Conservation (phyloP, 2,888 invertebrate species). For the Drepana falcataria region DNA sequence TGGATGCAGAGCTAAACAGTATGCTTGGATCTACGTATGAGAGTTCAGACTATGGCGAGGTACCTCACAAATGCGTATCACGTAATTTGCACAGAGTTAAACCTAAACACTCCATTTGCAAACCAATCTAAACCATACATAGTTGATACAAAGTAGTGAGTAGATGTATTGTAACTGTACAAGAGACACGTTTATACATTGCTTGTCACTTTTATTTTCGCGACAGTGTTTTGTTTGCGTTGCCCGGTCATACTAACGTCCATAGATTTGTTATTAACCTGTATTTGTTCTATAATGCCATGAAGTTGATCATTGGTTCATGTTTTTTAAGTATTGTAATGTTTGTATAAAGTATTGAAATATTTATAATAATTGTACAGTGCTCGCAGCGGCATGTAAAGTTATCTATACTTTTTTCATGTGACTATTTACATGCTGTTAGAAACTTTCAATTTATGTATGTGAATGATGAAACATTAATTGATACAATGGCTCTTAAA, state of each 20-base stretch:
- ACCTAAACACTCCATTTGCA: constrained; percentile 19
- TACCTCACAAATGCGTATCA: constrained; percentile 33
- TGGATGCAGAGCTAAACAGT: constrained; percentile 89
- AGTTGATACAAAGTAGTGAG: constrained; percentile 14
- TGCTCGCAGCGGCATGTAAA: no score
- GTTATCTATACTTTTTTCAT: no score
- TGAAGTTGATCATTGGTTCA: no score
- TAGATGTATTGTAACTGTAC: neutral
- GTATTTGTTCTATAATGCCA: no score
- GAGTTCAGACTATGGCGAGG: constrained; percentile 73
- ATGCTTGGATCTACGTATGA: constrained; percentile 83
- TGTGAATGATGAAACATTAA: no score
- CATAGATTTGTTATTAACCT: no score
- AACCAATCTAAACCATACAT: constrained; percentile 14
- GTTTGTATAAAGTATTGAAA: no score
- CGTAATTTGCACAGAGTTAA: constrained; percentile 11
- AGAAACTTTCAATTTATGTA: no score
- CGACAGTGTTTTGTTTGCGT: neutral
- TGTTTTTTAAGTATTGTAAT: no score
- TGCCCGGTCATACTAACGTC: neutral
- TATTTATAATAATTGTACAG: no score
- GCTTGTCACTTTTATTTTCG: neutral
- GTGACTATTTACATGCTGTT: no score
- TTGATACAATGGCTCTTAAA: no score
- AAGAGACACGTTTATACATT: neutral